Percentiles rank a stretch among this genome's conserved stretches.
Conservation (phyloP, 2,888 invertebrate species). For the Sialis lutaria region DNA sequence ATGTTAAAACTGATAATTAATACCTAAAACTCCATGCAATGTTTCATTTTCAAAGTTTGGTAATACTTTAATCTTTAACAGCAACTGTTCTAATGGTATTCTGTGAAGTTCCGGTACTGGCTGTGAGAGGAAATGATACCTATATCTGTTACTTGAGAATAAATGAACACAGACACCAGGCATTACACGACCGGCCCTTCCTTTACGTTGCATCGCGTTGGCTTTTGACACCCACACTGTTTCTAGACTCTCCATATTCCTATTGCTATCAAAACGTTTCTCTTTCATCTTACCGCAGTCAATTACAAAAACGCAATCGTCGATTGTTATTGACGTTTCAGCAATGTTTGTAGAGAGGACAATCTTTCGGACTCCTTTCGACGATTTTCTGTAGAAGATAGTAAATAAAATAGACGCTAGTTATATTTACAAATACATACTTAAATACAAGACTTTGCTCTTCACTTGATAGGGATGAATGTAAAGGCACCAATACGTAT, state of each 20-base stretch:
- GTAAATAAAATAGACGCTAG: conserved; percentile 2
- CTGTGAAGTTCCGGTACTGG: conserved; percentile 81
- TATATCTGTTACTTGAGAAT: conserved; percentile 57
- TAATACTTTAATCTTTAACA: conserved; percentile 58
- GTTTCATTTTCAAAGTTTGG: conserved; percentile 30
- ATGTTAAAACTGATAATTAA: conserved; percentile 1
- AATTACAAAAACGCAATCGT: conserved; percentile 88
- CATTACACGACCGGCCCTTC: conserved; percentile 82
- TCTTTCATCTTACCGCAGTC: conserved; percentile 89
- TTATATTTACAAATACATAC: conserved; percentile 16
- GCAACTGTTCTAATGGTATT: conserved; percentile 68
- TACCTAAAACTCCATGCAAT: conserved; percentile 35
- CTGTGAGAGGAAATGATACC: conserved; percentile 47
- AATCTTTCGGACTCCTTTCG: conserved; percentile 62
- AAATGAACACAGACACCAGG: conserved; percentile 76
- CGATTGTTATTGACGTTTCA: conserved; percentile 89
- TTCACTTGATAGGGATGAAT: conserved; percentile 69
- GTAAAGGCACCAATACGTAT: conserved; percentile 63
- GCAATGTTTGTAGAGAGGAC: conserved; percentile 85
- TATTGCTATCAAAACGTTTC: conserved; percentile 63
- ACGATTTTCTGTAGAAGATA: conserved; percentile 38
- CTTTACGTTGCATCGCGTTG: conserved; percentile 77
- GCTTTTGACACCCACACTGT: conserved; percentile 81
- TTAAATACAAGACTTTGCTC: conserved; percentile 61
- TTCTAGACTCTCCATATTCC: conserved; percentile 76